Evolutionary conservation across 1,140 invertebrate species (phyloP).

Genomic region (Apis dorsata): DNA sequence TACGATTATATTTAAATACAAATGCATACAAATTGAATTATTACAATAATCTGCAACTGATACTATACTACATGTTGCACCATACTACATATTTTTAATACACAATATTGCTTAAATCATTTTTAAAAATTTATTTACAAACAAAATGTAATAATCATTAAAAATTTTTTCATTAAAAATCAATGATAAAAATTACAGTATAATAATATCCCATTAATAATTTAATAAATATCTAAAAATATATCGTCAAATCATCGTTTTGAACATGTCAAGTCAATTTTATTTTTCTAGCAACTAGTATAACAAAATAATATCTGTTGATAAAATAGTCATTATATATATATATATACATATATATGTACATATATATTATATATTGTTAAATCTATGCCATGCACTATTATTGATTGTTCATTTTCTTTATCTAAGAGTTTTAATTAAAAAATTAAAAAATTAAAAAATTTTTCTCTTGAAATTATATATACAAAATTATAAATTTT

Average conservation of each 20-base stretch:
- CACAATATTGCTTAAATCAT: background rate
- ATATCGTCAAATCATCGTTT: constrained; percentile 27
- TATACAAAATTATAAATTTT: background rate
- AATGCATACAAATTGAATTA: constrained; percentile 3
- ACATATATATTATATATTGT: background rate
- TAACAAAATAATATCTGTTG: constrained; percentile 13
- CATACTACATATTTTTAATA: background rate
- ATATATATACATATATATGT: background rate
- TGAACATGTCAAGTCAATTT: background rate
- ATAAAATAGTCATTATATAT: background rate
- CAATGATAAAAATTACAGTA: background rate
- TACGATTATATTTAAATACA: background rate
- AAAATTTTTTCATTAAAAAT: background rate
- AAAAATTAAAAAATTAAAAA: background rate
- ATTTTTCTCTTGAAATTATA: background rate
- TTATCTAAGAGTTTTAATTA: background rate
- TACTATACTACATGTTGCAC: background rate
- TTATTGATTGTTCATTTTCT: background rate
- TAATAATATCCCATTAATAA: background rate
- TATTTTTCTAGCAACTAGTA: background rate
- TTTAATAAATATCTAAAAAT: constrained; percentile 4
- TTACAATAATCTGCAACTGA: background rate
- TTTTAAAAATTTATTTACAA: background rate
- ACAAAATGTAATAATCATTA: background rate
- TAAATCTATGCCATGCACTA: background rate